Evolutionary conservation across 2,797 vertebrate species (phyloP).

Genomic region (Acomys russatus): DNA sequence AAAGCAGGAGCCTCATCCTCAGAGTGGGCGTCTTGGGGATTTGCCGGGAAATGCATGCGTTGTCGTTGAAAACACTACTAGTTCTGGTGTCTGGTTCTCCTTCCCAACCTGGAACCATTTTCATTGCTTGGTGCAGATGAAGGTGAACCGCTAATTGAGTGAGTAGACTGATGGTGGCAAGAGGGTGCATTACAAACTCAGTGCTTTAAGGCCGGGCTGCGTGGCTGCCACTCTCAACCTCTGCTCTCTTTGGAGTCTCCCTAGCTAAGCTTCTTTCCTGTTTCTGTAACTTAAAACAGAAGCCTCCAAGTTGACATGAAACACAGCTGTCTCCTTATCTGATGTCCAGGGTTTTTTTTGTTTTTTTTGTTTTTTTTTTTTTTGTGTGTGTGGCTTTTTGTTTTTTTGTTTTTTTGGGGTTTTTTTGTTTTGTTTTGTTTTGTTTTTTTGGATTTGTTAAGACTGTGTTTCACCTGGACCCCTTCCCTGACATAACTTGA

Average conservation of each 20-base stretch:
- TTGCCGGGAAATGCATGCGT: background rate
- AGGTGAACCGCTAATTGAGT: background rate
- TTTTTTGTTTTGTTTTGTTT: too few species aligned
- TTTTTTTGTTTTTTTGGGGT: too few species aligned
- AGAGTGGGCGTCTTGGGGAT: background rate
- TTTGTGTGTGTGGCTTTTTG: too few species aligned
- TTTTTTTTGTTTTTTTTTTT: background rate
- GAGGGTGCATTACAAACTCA: background rate
- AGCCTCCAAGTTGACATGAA: background rate
- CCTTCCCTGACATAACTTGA: background rate
- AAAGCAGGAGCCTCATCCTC: background rate
- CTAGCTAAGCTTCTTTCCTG: background rate
- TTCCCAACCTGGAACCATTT: background rate
- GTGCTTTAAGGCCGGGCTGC: background rate
- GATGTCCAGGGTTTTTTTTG: background rate
- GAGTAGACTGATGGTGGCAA: background rate
- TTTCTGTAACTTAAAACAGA: background rate
- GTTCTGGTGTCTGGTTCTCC: background rate
- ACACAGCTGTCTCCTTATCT: background rate
- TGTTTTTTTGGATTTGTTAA: background rate
- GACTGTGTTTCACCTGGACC: background rate
- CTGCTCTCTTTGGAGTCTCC: background rate
- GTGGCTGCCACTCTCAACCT: rapidly evolving
- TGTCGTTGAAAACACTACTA: background rate
- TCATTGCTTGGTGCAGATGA: background rate